These are phyloP conservation scores for Cheilosia soror DNA, from an alignment of 2,888 invertebrate species.

Conservation along the genomic window DNA sequence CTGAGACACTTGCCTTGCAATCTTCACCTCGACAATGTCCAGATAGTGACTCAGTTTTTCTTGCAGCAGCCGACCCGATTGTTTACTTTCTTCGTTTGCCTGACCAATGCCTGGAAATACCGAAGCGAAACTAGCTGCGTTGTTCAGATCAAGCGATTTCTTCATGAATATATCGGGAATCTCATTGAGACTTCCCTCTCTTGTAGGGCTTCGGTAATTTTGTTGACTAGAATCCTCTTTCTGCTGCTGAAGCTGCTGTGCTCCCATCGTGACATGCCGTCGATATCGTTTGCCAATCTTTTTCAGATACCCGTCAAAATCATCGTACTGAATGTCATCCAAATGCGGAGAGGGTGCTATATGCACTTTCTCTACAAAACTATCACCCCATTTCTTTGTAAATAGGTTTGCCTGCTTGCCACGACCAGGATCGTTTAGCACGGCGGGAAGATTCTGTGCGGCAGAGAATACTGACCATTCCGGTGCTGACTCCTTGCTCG, in stretches of 20 bases:
- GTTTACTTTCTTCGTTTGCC: slow-evolving; percentile 80
- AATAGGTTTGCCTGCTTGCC: slow-evolving; percentile 97
- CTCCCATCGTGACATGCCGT: slow-evolving; percentile 85
- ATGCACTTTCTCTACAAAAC: slow-evolving; percentile 93
- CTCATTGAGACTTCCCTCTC: slow-evolving; percentile 85
- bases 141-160: slow-evolving; percentile 90
- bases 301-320: slow-evolving; percentile 94
- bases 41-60: slow-evolving; percentile 97
- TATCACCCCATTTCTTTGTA: slow-evolving; percentile 98
- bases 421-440: slow-evolving; percentile 96
- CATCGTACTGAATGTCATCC: slow-evolving; percentile 91
- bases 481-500: slow-evolving; percentile 82
- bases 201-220: slow-evolving; percentile 66
- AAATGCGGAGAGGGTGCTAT: slow-evolving; percentile 92
- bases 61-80: slow-evolving; percentile 89
- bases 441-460: slow-evolving; percentile 97
- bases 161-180: slow-evolving; percentile 95
- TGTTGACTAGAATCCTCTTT: slow-evolving; percentile 74
- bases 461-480: slow-evolving; percentile 90
- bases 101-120: slow-evolving; percentile 90
- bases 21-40: slow-evolving; percentile 92
- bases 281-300: slow-evolving; percentile 89
- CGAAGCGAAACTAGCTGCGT: slow-evolving; percentile 91
- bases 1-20: slow-evolving; percentile 86
- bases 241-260: slow-evolving; percentile 73